Conservation (phyloP, 2,797 vertebrate genomes). For the Halcyon chelicuti region DNA sequence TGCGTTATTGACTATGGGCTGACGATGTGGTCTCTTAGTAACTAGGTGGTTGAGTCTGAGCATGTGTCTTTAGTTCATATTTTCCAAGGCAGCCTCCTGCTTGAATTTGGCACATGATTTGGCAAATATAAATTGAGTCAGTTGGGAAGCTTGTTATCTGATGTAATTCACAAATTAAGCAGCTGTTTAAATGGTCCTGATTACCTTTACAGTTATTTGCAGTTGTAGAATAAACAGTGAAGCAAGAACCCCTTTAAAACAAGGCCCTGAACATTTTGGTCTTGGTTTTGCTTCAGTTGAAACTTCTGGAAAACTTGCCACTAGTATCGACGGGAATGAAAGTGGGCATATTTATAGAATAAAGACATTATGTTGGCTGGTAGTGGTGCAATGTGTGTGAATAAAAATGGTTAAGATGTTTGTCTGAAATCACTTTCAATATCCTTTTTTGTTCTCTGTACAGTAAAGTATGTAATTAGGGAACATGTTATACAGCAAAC, state of each 20-base stretch:
- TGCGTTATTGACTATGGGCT: neutral
- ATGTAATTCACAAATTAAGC: neutral
- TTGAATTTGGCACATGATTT: neutral
- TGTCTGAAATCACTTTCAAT: slow-evolving; percentile 29
- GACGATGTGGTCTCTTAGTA: neutral
- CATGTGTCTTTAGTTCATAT: neutral
- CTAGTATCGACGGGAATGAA: neutral
- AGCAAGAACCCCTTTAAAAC: neutral
- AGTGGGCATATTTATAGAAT: neutral
- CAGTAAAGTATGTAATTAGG: slow-evolving; percentile 23
- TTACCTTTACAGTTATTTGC: neutral
- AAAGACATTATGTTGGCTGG: neutral
- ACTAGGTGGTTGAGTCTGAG: neutral
- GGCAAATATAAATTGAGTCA: neutral
- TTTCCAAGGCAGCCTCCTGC: neutral
- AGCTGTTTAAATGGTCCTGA: slow-evolving; percentile 3
- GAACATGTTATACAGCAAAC: neutral
- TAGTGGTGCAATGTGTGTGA: neutral
- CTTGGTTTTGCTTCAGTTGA: neutral
- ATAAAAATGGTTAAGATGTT: slow-evolving; percentile 20
- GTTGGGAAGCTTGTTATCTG: neutral
- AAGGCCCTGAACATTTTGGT: neutral
- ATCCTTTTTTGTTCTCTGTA: slow-evolving; percentile 33
- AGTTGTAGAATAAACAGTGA: neutral
- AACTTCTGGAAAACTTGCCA: neutral